Base-by-base conservation (phyloP, 2,888 invertebrate genomes). In the Linnaemya vulpina region DNA sequence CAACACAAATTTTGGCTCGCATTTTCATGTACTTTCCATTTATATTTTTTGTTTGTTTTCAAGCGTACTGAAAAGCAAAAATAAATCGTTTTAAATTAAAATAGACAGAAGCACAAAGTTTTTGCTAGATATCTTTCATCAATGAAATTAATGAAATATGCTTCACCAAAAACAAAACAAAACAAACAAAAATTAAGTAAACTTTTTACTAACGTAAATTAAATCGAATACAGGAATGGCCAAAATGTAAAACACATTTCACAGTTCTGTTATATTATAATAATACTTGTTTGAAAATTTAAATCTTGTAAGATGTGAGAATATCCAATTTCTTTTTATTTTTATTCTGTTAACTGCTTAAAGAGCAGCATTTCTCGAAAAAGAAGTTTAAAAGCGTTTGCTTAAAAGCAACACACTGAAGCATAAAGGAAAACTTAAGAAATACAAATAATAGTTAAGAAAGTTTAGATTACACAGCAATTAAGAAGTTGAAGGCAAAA, bases 101-200 rank as follows among this genome's bases (percentile, higher is more conserved):
- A 25, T 1, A 71, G 1, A 51, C 30, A 49, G 3, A 35, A 53
- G 43, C 20, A 51, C 20, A 30, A 55, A 65, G 17, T 17, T 49
- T 74, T 80, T 68, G 67, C 67, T 60, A n/a, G 74, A 67, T 80
- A 68, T 80, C 80, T 74, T 74, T 74, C 74, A 67, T 60, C 67
- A 74, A 74, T 68, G 51, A 74, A 67, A 74, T 81, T 43, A 81
- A 68, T 43, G 43, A 62, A 67, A 73, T 30, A 78, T 38, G 30
- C 13, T 71, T 22, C 38, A 22, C 15, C 51, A 5, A n/a, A 49
- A 58, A 7, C 8, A 17, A 17, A 35, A 67, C 15, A 22, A 40
- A 13, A 25, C n/a, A 40, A 62, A 62, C 30, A 9, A 68, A 68
- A 73, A 13, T 13, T 35, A 35, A 30, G 30, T 46, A 55, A 80